These are phyloP conservation scores for Agrypnus murinus DNA, from an alignment of 2,888 invertebrate species.

Conservation along the genomic window DNA sequence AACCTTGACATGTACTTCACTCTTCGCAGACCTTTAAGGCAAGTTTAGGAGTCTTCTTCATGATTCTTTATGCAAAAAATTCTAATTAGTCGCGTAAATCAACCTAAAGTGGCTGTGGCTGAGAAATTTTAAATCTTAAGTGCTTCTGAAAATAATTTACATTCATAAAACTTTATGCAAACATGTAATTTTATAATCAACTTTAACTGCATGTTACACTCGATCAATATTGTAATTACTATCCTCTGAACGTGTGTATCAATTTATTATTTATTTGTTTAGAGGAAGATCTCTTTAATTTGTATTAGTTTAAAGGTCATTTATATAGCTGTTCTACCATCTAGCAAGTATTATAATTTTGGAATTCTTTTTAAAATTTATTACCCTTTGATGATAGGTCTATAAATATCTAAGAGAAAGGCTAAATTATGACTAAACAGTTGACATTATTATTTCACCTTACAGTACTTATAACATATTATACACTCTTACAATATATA, in stretches of 20 bases:
- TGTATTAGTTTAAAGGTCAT: neutral
- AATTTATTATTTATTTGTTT: neutral
- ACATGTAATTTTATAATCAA: constrained; percentile 1
- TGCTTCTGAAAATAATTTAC: neutral
- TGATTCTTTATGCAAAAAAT: neutral
- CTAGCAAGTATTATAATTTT: no score
- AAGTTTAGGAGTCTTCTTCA: neutral
- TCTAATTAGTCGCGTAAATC: neutral
- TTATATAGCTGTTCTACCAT: neutral
- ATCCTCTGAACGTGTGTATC: neutral
- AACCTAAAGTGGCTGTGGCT: neutral
- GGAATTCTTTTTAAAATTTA: no score
- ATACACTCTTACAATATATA: no score
- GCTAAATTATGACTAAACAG: no score
- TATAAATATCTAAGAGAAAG: no score
- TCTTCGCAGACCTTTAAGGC: neutral
- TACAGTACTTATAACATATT: no score
- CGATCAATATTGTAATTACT: neutral
- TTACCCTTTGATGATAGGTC: no score
- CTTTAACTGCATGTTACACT: neutral
- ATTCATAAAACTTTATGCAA: neutral
- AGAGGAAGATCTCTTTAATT: neutral
- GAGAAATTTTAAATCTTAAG: no score
- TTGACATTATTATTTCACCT: no score
- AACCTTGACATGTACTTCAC: neutral